These are phyloP conservation scores for Burhinus oedicnemus DNA, from an alignment of 2,113 vertebrate species.

Conservation along the genomic window DNA sequence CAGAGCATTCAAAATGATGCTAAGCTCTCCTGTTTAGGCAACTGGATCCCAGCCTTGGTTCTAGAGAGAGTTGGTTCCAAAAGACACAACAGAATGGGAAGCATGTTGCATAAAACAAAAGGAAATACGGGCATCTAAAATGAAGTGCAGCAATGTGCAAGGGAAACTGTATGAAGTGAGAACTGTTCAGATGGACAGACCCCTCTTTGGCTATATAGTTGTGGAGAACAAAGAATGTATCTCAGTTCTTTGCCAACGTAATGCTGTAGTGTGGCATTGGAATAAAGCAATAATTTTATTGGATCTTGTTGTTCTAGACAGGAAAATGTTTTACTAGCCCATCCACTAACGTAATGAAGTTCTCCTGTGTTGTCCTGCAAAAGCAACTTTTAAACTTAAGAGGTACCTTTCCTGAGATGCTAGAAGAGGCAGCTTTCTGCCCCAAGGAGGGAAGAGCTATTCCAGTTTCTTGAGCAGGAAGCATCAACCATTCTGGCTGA, in stretches of 20 bases:
- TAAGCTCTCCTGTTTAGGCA: neutral
- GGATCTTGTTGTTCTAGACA: neutral
- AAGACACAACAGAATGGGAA: neutral
- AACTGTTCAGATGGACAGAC: neutral
- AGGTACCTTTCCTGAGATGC: neutral
- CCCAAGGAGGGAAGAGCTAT: neutral
- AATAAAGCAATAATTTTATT: neutral
- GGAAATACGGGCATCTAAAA: neutral
- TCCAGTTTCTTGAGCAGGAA: neutral
- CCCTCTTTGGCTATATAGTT: neutral
- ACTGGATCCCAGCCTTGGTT: neutral
- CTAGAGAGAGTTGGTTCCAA: constrained; percentile 11
- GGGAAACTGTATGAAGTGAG: neutral
- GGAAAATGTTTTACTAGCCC: neutral
- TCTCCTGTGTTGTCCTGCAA: neutral
- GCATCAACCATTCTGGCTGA: neutral
- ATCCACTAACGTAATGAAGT: neutral
- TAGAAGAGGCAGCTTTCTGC: neutral
- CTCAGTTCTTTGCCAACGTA: neutral
- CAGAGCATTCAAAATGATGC: neutral
- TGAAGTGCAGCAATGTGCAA: neutral
- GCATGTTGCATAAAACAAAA: neutral
- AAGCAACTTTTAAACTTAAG: neutral
- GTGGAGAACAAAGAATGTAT: neutral
- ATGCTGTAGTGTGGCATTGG: neutral